Evolutionary conservation across 2,888 invertebrate genomes (phyloP).

Genomic region (Poecilus cupreus): DNA sequence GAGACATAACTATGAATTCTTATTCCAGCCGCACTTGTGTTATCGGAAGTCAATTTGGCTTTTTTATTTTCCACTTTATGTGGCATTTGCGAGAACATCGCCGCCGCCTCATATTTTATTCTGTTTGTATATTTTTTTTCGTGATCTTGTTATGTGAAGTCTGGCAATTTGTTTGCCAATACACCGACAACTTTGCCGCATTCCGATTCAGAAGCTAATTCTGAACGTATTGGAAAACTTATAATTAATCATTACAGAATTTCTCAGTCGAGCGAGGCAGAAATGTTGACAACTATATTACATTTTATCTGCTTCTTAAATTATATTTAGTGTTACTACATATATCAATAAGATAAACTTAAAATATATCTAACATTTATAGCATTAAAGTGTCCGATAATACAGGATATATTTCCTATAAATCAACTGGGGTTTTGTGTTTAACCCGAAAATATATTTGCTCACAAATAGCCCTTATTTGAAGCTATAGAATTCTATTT

Average conservation of each 20-base stretch:
- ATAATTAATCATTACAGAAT: neutral
- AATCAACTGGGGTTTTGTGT: neutral
- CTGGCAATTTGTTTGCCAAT: constrained; percentile 3
- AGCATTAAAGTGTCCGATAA: neutral
- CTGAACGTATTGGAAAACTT: neutral
- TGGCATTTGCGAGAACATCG: neutral
- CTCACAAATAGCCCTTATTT: neutral
- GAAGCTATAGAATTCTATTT: neutral
- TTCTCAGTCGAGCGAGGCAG: too few relatives aligned
- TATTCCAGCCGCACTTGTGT: constrained; percentile 24
- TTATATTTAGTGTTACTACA: too few relatives aligned
- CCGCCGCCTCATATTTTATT: constrained; percentile 9
- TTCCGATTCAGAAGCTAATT: neutral
- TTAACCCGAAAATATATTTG: neutral
- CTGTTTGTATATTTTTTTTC: constrained; percentile 29
- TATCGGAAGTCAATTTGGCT: constrained; percentile 47
- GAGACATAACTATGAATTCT: constrained; percentile 43
- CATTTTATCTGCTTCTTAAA: too few relatives aligned
- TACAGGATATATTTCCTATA: neutral
- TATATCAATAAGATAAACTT: too few relatives aligned
- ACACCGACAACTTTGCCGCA: neutral
- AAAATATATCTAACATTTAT: too few relatives aligned
- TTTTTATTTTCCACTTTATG: constrained; percentile 45
- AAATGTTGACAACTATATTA: too few relatives aligned
- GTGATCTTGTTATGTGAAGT: constrained; percentile 14